Evolutionary conservation across 1,140 invertebrate species (phyloP), one percentile per base, ranked within the genome.

Genomic region (Liolophura sinensis): DNA sequence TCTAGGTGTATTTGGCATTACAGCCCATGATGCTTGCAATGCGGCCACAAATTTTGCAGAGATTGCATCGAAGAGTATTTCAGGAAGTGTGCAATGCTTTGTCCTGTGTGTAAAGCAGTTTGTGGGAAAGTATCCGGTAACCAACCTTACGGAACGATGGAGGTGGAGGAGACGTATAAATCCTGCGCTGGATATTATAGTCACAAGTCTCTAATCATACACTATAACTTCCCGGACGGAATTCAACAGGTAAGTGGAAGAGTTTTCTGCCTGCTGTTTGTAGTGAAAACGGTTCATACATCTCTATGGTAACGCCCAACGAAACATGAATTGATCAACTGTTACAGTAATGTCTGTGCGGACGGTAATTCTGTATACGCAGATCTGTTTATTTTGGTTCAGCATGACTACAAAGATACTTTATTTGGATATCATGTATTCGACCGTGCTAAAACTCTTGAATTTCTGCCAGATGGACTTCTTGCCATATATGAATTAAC

Each of bases 201-300:
- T 31, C 54, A 55, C 61, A 73, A 73, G 24, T 62, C 67, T 11
- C 72, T 74, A 50, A 59, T 72, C 5, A 77, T 81, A 25, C 69
- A 15, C 3, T 81, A 81, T 62, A 60, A 50, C 7, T 75, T 81
- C 63, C 67, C 62, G 14, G 60, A 68, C 66, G 79, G 78, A 14
- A 65, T 64, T 27, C 79, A 81, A 73, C 71, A 71, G 70, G 78
- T 80, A 70, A 68, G 68, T 63, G 16, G 31, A 14, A 11, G 22
- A 9, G 25, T 24, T 16, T 14, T 57, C 27, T 3, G 31, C 31
- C 9, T 40, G 31, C 31, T 40, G 31, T 3, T 3, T 5, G 31
- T 40, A 40, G 31, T 5, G 9, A n/a, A n/a, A n/a, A n/a, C n/a
- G n/a, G 9, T 40, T 40, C 31, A 40, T 9, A 40, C 31, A 40